A percentile compares a stretch with the other conserved stretches of the same genome.
Conservation (phyloP, 2,888 invertebrate species). For the Amphiduros pacificus region DNA sequence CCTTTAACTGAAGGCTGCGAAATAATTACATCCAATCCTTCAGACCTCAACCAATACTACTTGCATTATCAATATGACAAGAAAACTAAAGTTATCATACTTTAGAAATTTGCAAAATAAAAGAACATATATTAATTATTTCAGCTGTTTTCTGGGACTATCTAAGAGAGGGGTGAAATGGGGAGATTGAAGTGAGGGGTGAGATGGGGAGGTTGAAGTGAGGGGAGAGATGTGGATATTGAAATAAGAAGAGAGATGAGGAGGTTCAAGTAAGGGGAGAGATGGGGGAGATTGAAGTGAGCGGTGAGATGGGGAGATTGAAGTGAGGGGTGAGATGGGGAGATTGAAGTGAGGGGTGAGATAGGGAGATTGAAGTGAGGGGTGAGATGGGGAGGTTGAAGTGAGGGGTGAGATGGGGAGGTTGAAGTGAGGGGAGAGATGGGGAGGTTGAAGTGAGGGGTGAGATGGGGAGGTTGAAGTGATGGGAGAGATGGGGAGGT, state of each 20-base stretch:
- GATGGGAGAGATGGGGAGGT: not conserved
- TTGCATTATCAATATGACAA: no score
- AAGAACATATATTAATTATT: no score
- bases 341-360: not conserved
- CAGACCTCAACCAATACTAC: no score
- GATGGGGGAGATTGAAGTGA: not conserved
- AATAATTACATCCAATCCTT: no score
- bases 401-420: not conserved
- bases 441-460: not conserved
- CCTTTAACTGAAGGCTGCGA: no score
- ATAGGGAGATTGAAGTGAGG: not conserved
- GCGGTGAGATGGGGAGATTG: not conserved
- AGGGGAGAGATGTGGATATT: not conserved
- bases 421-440: not conserved
- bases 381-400: not conserved
- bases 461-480: not conserved
- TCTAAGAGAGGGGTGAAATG: not conserved
- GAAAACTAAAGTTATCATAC: no score
- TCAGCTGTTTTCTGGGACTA: no score
- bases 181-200: not conserved
- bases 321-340: not conserved
- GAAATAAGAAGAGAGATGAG: not conserved
- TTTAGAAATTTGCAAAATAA: no score
- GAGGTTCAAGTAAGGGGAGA: not conserved
- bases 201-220: not conserved